Evolutionary conservation across 2,113 vertebrate genomes (phyloP).

Genomic region (Chionis minor): DNA sequence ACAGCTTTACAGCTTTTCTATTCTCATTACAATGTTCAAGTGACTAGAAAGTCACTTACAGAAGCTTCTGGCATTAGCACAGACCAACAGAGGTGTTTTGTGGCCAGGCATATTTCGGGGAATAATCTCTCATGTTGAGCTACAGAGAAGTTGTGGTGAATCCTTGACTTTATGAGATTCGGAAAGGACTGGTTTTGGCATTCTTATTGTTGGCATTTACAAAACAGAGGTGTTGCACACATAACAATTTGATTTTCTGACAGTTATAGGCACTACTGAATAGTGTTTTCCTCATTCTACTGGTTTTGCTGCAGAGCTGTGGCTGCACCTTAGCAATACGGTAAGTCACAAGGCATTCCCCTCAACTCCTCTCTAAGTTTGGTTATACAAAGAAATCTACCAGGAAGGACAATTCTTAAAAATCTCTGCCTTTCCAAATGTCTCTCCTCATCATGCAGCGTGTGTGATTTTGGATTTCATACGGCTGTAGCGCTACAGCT

Average conservation of each 20-base stretch:
- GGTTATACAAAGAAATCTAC: neutral
- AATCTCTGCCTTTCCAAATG: neutral
- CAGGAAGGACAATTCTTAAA: neutral
- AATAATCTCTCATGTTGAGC: neutral
- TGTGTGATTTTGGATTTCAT: neutral
- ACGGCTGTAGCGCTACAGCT: neutral
- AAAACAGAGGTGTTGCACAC: neutral
- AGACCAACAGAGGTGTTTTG: neutral
- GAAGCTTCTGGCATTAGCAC: neutral
- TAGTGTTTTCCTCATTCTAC: neutral
- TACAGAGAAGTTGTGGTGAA: neutral
- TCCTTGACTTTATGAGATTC: neutral
- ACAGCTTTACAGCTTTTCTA: neutral
- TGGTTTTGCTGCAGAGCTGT: neutral
- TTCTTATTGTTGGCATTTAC: neutral
- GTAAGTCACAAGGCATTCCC: neutral
- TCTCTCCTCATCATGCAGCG: neutral
- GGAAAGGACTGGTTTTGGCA: neutral
- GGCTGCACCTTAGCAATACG: neutral
- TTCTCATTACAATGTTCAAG: neutral
- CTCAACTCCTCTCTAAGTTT: neutral
- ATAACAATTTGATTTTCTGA: neutral
- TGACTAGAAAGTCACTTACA: neutral
- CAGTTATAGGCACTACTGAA: neutral
- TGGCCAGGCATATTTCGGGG: neutral